Evolutionary conservation across 1,140 invertebrate species (phyloP).

Genomic region (Mercenaria mercenaria): DNA sequence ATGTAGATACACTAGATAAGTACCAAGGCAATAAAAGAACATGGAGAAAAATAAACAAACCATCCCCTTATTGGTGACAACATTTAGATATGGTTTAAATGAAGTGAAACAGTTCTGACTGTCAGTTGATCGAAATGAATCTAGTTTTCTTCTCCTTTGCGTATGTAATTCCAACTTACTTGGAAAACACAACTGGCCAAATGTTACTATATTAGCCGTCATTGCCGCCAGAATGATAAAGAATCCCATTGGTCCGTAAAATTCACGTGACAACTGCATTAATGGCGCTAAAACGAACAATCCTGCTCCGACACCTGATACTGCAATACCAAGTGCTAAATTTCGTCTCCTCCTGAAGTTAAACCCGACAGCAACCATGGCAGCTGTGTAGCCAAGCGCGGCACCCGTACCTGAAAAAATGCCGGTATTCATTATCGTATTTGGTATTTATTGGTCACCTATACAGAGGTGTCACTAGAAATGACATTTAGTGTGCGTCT

Average conservation of each 20-base stretch:
- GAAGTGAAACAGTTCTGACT: background rate
- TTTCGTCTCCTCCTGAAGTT: slow-evolving; percentile 42
- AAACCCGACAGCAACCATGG: slow-evolving; percentile 52
- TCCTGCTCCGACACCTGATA: slow-evolving; percentile 42
- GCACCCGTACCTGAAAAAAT: slow-evolving; percentile 30
- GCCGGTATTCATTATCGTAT: no score
- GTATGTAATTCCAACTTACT: slow-evolving; percentile 32
- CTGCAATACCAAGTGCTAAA: slow-evolving; percentile 38
- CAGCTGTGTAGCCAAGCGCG: slow-evolving; percentile 50
- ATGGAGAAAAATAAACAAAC: slow-evolving; percentile 26
- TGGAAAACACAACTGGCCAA: slow-evolving; percentile 51
- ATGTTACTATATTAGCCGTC: slow-evolving; percentile 21
- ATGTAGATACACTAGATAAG: slow-evolving; percentile 42
- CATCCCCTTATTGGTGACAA: slow-evolving; percentile 32
- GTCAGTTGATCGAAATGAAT: background rate
- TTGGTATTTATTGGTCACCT: no score
- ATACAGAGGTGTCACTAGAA: no score
- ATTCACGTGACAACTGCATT: slow-evolving; percentile 7
- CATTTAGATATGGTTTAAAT: background rate
- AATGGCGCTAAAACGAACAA: slow-evolving; percentile 30
- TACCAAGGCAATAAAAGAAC: slow-evolving; percentile 41
- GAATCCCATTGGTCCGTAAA: slow-evolving; percentile 43
- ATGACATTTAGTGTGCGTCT: no score
- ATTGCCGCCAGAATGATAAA: slow-evolving; percentile 61
- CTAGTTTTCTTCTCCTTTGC: background rate